Conservation (phyloP, 2,113 vertebrate species). For the Amazona guildingii region DNA sequence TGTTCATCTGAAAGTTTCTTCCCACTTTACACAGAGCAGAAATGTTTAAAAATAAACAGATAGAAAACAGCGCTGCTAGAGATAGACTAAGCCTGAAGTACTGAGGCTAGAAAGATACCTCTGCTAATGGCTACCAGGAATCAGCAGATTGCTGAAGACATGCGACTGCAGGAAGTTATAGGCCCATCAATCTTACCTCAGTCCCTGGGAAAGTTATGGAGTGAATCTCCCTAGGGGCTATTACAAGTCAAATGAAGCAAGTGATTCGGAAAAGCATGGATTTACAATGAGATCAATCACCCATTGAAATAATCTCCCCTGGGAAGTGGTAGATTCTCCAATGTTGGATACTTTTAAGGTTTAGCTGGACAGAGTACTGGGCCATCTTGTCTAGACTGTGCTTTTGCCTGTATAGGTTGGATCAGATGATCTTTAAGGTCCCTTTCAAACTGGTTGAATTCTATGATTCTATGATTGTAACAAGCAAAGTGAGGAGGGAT, state of each 20-base stretch:
- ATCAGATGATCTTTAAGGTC: not conserved
- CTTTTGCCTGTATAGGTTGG: not conserved
- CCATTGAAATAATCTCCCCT: not conserved
- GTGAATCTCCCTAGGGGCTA: not conserved
- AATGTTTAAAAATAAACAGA: not conserved
- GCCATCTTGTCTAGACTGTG: not conserved
- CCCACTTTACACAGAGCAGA: not conserved
- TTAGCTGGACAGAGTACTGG: not conserved
- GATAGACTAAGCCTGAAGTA: not conserved
- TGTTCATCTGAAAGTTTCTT: not conserved
- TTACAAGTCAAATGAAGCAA: not conserved
- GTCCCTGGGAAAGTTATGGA: not conserved
- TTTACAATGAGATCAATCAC: not conserved
- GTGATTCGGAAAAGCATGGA: not conserved
- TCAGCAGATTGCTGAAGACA: not conserved
- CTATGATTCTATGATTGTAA: not conserved
- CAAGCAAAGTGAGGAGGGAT: not conserved
- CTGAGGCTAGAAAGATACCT: not conserved
- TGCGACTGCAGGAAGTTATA: not conserved
- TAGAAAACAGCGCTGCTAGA: not conserved
- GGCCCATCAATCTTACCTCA: not conserved
- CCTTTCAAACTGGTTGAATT: not conserved
- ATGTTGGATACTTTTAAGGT: not conserved
- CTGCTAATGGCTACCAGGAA: not conserved
- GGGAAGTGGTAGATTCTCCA: not conserved